Percentiles rank a stretch among this genome's conserved stretches.
phyloP scores from a whole-genome alignment of 2,113 vertebrate genomes.

The Mesembrinibis cayennensis region DNA sequence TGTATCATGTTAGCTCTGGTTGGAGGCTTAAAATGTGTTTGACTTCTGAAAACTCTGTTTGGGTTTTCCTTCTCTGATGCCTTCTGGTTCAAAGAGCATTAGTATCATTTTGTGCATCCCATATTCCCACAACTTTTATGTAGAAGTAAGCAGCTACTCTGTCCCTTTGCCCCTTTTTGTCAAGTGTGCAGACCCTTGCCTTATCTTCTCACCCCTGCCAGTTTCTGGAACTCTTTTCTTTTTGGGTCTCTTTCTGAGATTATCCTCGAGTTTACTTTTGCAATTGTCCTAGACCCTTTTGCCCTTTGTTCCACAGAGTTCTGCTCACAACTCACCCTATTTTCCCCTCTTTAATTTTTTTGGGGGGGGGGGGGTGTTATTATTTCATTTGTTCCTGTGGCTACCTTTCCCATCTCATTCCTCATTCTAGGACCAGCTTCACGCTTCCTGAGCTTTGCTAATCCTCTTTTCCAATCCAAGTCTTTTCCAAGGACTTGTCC shows the following conservation, averaged over 20 bases:
- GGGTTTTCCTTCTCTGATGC: neutral
- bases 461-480: neutral
- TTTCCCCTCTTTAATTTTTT: neutral
- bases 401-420: neutral
- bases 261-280: neutral
- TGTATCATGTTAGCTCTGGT: neutral
- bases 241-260: neutral
- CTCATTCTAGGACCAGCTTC: neutral
- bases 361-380: neutral
- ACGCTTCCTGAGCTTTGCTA: neutral
- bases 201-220: neutral
- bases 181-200: neutral
- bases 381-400: neutral
- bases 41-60: neutral
- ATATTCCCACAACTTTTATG: accelerated
- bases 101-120: neutral
- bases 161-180: neutral
- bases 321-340: neutral
- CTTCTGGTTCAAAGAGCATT: neutral
- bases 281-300: neutral
- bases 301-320: neutral
- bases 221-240: neutral
- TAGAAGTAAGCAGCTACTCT: neutral
- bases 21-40: neutral
- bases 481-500: neutral